These are phyloP conservation scores for Acleris laterana DNA, from an alignment of 2,888 invertebrate genomes.

Conservation along the genomic window DNA sequence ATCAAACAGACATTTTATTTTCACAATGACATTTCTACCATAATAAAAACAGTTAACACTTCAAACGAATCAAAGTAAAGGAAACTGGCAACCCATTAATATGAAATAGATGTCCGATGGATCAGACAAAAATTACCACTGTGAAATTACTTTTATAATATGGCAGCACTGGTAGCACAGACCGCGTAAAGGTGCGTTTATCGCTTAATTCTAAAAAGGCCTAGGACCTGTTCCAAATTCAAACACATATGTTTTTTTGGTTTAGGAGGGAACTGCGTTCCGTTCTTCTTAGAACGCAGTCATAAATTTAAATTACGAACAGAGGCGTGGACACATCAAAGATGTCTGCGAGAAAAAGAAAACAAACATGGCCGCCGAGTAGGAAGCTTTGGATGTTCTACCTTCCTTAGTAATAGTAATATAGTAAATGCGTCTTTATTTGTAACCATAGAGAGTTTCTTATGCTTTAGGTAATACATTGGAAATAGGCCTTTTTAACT, in stretches of 20 bases:
- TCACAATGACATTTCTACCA: constrained; percentile 8
- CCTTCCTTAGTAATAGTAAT: constrained; percentile 5
- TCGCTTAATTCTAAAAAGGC: not conserved
- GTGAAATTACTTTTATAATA: constrained; percentile 33
- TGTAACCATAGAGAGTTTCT: no score
- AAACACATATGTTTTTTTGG: constrained; percentile 10
- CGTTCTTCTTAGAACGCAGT: constrained; percentile 46
- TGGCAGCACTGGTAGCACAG: constrained; percentile 16
- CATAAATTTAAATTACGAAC: constrained; percentile 55
- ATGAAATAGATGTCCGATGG: constrained; percentile 35
- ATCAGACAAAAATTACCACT: constrained; percentile 36
- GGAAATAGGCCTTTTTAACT: no score
- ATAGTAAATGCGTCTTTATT: not conserved
- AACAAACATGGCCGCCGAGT: constrained; percentile 37
- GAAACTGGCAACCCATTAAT: constrained; percentile 30
- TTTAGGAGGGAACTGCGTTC: constrained; percentile 20
- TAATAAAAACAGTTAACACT: constrained; percentile 27
- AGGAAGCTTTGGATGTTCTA: constrained; percentile 34
- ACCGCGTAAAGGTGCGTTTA: constrained; percentile 20
- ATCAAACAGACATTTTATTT: constrained; percentile 26
- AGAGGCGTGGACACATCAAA: constrained; percentile 56
- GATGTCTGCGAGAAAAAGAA: constrained; percentile 47
- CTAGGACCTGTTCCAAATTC: not conserved
- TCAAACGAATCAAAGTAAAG: constrained; percentile 16
- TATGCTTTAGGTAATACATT: no score